Evolutionary conservation across 2,888 invertebrate genomes (phyloP), one percentile per base, ranked within the genome.

Genomic region (Hypena proboscidalis): DNA sequence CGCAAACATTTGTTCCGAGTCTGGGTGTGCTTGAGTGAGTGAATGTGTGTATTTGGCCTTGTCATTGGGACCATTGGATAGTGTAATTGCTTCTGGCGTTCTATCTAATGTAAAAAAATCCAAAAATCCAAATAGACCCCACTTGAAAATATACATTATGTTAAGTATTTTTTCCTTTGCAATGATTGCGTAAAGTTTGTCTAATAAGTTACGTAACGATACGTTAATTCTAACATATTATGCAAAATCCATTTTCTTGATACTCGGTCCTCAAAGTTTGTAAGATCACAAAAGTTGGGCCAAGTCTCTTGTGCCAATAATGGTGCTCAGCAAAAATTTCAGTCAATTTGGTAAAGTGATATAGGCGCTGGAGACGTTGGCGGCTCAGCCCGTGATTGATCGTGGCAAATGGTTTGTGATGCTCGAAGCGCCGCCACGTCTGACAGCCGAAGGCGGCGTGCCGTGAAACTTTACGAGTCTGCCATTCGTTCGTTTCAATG

Each of bases 351-450:
- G 67, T 72, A 77, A 83, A 82, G 80, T 77, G 79, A 79, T 81
- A 75, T 72, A 78, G 74, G 74, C 74, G 62, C 62, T 52, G 60
- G 63, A 75, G 78, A 74, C 70, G 67, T 58, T 59, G 59, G 63
- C 61, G 65, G 66, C 67, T 70, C 67, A 65, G 45, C 43, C 44
- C 59, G 80, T 83, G 83, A 85, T 84, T 83, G 85, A 84, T 85
- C 73, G 79, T 69, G 70, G 82, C 75, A 83, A 85, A 83, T 82
- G 81, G 81, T 70, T 79, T 73, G 80, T 80, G 78, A 75, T 74
- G 67, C 67, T 66, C 58, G 49, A 46, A 56, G 54, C 61, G 48
- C 35, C 45, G 58, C 52, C 45, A 55, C 48, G 51, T 51, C 59
- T 66, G 75, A 74, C 73, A 71, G 73, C 68, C 70, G 55, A 59